Evolutionary conservation across 2,113 vertebrate genomes (phyloP), one percentile per base, ranked within the genome.

Genomic region (Triplophysa tibetana): DNA sequence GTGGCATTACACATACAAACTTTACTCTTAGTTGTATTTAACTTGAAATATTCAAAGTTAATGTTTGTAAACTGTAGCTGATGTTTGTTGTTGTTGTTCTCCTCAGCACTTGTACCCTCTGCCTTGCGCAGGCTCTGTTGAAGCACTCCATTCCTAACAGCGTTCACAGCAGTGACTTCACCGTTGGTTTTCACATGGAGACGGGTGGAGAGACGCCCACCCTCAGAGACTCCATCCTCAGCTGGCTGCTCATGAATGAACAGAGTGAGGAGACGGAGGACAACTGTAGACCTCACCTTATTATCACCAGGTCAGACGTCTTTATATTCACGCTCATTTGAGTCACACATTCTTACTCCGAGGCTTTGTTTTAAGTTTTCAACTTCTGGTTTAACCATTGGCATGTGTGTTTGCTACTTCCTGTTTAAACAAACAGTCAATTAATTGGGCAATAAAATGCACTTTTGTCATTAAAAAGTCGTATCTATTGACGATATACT

Each of bases 241-340:
- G 90, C 80, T 98, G 97, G 98, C 85, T 98, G 19, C 90, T 99
- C 56, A 92, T 93, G 85, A 93, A 75, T 19, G 90, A 87, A 83
- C 90, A 94, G 83, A 95, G 93, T 6, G 96, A 97, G 58, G 95
- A 96, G 81, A 88, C 91, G 86, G 97, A 97, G 83, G 95, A 97
- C 2, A 92, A 78, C 86, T 76, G 82, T 54, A 94, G 92, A 52
- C 91, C 94, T 45, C 92, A 95, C 77, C 93, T 94, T 19, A 84
- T 96, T 83, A 89, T 98, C 66, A 93, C 91, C 93, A 96, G 96
- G 98, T 99, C 12, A 1, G 11, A 6, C 24, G 4, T 70, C n/a
- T 13, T 11, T 52, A 63, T 75, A 24, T 41, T 29, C 24, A 11
- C 26, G 9, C 16, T 19, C 38, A 17, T 16, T 33, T 56, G 54